These are phyloP conservation scores for Drosophila pectinifera DNA, from an alignment of 1,140 invertebrate species.

Conservation along the genomic window DNA sequence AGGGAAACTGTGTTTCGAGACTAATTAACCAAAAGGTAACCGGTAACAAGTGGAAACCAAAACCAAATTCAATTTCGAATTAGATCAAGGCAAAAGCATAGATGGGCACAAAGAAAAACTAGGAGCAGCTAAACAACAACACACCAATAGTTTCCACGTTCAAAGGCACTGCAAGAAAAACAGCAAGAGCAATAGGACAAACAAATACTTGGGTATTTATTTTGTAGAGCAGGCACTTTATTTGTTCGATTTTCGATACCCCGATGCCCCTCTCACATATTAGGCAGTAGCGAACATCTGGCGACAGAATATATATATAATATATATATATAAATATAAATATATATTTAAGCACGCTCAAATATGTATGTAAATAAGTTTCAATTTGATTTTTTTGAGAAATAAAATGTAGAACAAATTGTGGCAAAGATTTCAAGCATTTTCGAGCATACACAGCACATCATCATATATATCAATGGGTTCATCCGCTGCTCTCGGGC, in stretches of 20 bases:
- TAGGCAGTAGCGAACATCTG: slow-evolving; percentile 39
- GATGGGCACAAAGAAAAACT: slow-evolving; percentile 21
- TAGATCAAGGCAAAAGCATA: slow-evolving; percentile 33
- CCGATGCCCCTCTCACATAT: slow-evolving; percentile 7
- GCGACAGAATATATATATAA: slow-evolving; percentile 48
- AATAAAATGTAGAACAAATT: slow-evolving; percentile 74
- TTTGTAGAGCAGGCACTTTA: slow-evolving; percentile 34
- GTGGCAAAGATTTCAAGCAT: slow-evolving; percentile 35
- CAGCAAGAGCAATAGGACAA: slow-evolving; percentile 10
- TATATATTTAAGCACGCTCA: slow-evolving; percentile 48
- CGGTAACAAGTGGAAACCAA: too few species aligned
- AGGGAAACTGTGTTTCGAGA: slow-evolving; percentile 16
- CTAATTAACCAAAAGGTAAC: slow-evolving; percentile 7
- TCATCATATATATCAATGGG: neutral
- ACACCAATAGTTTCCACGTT: slow-evolving; percentile 34
- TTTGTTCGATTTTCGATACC: slow-evolving; percentile 32
- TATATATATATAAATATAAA: slow-evolving; percentile 37
- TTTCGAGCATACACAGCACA: neutral
- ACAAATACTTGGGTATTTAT: slow-evolving; percentile 19
- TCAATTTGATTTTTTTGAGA: slow-evolving; percentile 61
- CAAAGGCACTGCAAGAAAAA: slow-evolving; percentile 15
- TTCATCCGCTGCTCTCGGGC: neutral
- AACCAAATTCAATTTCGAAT: slow-evolving; percentile 19
- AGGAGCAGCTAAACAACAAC: slow-evolving; percentile 3
- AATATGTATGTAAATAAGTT: slow-evolving; percentile 78